Evolutionary conservation across 2,113 vertebrate species (phyloP).

Genomic region (Ptilonorhynchus violaceus): DNA sequence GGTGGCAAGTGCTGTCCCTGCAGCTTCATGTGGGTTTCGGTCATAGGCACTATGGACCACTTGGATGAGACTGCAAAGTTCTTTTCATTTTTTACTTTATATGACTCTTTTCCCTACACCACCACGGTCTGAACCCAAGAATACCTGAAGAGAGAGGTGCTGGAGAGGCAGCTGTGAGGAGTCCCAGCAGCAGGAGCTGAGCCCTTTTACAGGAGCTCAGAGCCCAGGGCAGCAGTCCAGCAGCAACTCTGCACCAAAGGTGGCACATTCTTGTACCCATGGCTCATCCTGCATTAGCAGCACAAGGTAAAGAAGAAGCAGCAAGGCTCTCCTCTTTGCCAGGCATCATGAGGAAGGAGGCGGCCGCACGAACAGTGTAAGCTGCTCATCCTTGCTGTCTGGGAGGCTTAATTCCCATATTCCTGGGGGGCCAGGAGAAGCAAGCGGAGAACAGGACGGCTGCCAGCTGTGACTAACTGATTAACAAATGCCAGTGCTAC

Average conservation of each 20-base stretch:
- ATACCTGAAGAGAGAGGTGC: neutral
- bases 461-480: neutral
- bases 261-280: accelerated
- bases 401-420: neutral
- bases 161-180: neutral
- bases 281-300: neutral
- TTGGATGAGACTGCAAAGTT: neutral
- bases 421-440: neutral
- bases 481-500: neutral
- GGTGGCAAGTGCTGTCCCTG: neutral
- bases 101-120: neutral
- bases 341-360: accelerated
- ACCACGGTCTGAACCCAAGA: neutral
- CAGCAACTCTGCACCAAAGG: neutral
- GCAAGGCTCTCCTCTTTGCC: neutral
- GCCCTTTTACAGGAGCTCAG: neutral
- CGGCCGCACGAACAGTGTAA: neutral
- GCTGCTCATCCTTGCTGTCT: neutral
- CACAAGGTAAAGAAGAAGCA: neutral
- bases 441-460: neutral
- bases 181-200: neutral
- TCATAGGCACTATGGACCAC: neutral
- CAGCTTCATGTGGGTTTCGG: neutral
- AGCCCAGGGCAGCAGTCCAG: accelerated
- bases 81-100: neutral